These are phyloP conservation scores for Brachionichthys hirsutus DNA, from an alignment of 2,113 vertebrate species.

Conservation along the genomic window DNA sequence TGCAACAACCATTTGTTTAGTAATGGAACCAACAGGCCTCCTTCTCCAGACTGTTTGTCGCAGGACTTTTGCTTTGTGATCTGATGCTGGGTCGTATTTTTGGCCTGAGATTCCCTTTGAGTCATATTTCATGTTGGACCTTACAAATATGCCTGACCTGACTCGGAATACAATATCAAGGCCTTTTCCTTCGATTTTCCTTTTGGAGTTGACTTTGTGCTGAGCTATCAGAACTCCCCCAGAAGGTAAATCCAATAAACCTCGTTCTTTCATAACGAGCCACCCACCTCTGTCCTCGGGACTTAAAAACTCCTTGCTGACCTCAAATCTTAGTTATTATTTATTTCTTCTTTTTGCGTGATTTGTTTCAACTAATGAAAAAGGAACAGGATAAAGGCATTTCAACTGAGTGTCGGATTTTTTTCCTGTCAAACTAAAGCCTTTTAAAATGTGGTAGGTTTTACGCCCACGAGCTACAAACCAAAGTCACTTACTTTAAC, in stretches of 20 bases:
- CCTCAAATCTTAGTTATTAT: constrained; percentile 4
- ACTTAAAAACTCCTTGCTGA: constrained; percentile 14
- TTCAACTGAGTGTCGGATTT: not conserved
- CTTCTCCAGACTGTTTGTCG: not conserved
- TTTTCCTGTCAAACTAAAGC: not conserved
- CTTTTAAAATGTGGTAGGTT: not conserved
- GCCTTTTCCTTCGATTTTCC: constrained; percentile 20
- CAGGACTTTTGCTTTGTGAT: not conserved
- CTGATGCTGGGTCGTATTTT: constrained; percentile 2
- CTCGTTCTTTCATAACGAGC: constrained; percentile 11
- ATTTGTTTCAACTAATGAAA: constrained; percentile 27
- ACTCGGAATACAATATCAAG: constrained; percentile 25
- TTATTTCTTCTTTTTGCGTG: constrained; percentile 1
- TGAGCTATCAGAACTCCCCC: constrained; percentile 21
- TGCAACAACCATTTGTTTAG: too few species aligned
- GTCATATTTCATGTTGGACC: constrained; percentile 23
- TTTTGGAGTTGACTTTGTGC: constrained; percentile 22
- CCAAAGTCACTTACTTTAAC: not conserved
- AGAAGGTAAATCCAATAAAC: constrained; percentile 28
- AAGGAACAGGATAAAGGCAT: constrained; percentile 19
- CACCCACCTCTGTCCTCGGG: constrained; percentile 10
- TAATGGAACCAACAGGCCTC: too few species aligned
- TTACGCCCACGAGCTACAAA: not conserved
- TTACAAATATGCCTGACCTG: constrained; percentile 6
- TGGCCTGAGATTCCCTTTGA: constrained; percentile 7